Base-by-base conservation (phyloP, 2,888 invertebrate genomes). In the Trichogramma dendrolimi region DNA sequence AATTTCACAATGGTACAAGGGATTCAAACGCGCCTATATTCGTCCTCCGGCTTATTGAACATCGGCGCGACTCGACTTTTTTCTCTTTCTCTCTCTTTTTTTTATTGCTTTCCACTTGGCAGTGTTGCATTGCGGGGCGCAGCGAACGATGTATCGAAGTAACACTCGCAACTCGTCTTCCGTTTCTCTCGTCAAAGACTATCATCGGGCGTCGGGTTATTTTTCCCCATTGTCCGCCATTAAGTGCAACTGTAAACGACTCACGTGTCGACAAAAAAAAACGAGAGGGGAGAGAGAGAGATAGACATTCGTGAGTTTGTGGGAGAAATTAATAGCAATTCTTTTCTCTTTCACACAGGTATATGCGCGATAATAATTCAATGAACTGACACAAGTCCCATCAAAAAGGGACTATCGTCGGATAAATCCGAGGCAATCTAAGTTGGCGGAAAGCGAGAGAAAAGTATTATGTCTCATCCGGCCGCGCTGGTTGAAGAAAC, bases 61-160 rank as follows among this genome's bases (percentile, higher is more conserved):
- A 71, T 68, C 67, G 65, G 67, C 66, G 63, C 64, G 70, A 10
- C 41, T 67, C 11, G 40, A 11, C n/a, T 8, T 7, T n/a, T 42
- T 39, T 27, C 6, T n/a, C 11, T 11, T 47, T 46, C 46, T 40
- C 38, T 71, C 67, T 67, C 68, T 69, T 65, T 73, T 73, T 73
- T 72, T 71, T 71, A 71, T 71, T 71, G 67, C 71, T 70, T 70
- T 68, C 71, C 69, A 69, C 69, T 72, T 71, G 67, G 66, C 68
- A 27, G 27, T 27, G 27, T 27, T 27, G 27, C 27, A 27, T 27
- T 27, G 27, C 27, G 27, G 27, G 27, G 27, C 27, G 27, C 27
- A 27, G 27, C 27, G 27, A 27, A 27, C 27, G 27, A 27, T 27
- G 27, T 27, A 27, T 27, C 27, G 27, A 27, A 27, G 27, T 27